Evolutionary conservation across 2,113 vertebrate species (phyloP).

Genomic region (Vidua macroura): DNA sequence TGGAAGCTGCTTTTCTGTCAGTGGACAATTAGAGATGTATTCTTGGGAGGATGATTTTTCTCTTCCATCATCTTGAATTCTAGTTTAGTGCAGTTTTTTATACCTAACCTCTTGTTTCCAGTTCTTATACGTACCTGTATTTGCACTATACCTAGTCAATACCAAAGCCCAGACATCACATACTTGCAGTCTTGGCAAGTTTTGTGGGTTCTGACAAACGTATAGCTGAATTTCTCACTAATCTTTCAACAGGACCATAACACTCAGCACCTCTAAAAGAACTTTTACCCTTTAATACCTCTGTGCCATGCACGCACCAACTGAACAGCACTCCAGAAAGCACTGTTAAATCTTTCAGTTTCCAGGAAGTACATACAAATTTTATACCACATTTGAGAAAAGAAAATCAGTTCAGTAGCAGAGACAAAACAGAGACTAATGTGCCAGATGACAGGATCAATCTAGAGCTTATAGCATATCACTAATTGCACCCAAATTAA

Average conservation of each 20-base stretch:
- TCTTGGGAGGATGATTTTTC: neutral
- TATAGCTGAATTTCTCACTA: neutral
- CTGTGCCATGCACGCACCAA: fast-evolving
- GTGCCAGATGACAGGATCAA: neutral
- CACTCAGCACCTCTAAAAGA: neutral
- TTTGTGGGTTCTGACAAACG: neutral
- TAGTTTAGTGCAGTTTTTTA: neutral
- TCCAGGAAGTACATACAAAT: neutral
- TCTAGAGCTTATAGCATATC: neutral
- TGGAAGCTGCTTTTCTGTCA: neutral
- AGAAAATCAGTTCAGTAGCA: neutral
- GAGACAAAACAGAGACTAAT: neutral
- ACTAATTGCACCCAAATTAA: neutral
- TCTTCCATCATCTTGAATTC: neutral
- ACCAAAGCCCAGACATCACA: neutral
- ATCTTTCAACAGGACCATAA: neutral
- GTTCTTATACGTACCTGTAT: neutral
- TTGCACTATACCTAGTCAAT: neutral
- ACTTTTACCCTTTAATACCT: neutral
- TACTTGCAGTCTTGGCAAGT: neutral
- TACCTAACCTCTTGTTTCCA: neutral
- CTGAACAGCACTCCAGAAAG: neutral
- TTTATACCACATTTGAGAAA: neutral
- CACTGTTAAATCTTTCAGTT: neutral
- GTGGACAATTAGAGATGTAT: neutral